A percentile compares a stretch with the other conserved stretches of the same genome.
Evolutionary conservation across 2,113 vertebrate species (phyloP).

Genomic region (Rhea americana): DNA sequence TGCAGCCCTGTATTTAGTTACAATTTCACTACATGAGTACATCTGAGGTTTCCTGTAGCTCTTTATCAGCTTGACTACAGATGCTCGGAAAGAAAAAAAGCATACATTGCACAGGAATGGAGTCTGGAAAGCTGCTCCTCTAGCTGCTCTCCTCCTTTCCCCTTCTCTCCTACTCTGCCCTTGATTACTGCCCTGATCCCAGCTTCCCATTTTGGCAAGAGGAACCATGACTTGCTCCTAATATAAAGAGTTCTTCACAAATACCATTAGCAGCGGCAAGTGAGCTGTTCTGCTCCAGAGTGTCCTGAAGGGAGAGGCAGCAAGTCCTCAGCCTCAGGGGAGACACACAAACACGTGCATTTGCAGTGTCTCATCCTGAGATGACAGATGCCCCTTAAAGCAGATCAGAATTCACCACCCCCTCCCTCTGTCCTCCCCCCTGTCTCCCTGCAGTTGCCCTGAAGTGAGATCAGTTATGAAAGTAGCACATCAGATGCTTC

Average conservation of each 20-base stretch:
- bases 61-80: not conserved
- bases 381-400: not conserved
- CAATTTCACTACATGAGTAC: not conserved
- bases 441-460: not conserved
- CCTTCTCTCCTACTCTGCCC: not conserved
- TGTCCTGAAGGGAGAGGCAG: rapidly evolving
- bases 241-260: rapidly evolving
- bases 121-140: not conserved
- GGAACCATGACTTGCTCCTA: rapidly evolving
- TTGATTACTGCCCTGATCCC: rapidly evolving
- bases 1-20: not conserved
- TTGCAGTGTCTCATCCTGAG: rapidly evolving
- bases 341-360: not conserved
- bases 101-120: rapidly evolving
- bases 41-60: constrained; percentile 4
- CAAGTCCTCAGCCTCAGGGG: not conserved
- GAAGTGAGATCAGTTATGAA: not conserved
- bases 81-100: not conserved
- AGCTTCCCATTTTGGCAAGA: not conserved
- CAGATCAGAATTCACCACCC: not conserved
- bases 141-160: rapidly evolving
- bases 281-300: rapidly evolving
- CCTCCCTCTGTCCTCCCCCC: not conserved
- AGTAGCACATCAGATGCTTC: not conserved
- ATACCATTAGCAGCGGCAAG: not conserved